Conservation (phyloP, 2,113 vertebrate species). For the Genyomyrus donnyi region DNA sequence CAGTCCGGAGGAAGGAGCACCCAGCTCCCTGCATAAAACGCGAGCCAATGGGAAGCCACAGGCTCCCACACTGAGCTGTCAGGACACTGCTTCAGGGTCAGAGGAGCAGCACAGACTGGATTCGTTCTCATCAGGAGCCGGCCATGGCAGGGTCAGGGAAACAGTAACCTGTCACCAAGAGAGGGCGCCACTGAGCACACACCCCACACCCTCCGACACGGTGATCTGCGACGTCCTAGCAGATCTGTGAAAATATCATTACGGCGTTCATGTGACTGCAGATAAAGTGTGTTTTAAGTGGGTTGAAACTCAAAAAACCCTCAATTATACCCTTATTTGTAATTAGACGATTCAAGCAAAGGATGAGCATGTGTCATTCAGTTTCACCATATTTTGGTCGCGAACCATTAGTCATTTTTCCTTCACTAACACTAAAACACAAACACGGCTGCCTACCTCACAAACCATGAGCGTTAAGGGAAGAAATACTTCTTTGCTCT, state of each 20-base stretch:
- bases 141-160: background rate
- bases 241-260: background rate
- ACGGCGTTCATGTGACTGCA: background rate
- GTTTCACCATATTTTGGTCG: background rate
- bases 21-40: background rate
- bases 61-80: background rate
- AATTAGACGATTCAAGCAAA: background rate
- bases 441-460: background rate
- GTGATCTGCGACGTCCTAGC: background rate
- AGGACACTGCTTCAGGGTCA: background rate
- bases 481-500: background rate
- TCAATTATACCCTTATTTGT: background rate
- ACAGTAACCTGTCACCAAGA: background rate
- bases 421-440: background rate
- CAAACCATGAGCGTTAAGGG: background rate
- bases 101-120: background rate
- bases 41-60: background rate
- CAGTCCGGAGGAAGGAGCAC: background rate
- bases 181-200: background rate
- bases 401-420: background rate
- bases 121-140: background rate
- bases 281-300: background rate
- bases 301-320: background rate
- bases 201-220: background rate
- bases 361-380: background rate